A percentile compares a stretch with the other conserved stretches of the same genome.
Evolutionary conservation across 1,140 invertebrate species (phyloP).

Genomic region (Cyclina sinensis): DNA sequence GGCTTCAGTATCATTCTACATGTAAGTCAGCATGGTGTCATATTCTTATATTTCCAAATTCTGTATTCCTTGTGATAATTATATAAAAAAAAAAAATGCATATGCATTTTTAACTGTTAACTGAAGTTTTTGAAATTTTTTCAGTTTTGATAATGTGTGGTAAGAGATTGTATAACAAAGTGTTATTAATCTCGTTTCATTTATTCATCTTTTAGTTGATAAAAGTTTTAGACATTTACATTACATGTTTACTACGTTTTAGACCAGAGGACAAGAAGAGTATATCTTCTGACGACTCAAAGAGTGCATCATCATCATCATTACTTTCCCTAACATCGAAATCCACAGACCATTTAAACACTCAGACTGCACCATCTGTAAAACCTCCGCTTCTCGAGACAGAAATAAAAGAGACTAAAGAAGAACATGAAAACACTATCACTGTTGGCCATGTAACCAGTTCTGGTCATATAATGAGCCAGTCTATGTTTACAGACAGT

Average conservation of each 20-base stretch:
- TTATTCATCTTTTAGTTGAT: no score
- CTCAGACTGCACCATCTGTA: not conserved
- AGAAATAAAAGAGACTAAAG: slow-evolving; percentile 47
- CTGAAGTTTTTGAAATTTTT: no score
- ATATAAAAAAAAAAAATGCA: no score
- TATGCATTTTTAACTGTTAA: no score
- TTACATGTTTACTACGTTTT: slow-evolving; percentile 64
- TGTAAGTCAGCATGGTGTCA: no score
- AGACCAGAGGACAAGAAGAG: slow-evolving; percentile 75
- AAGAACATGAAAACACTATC: not conserved
- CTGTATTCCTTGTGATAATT: no score
- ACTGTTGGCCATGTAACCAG: slow-evolving; percentile 6
- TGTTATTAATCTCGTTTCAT: no score
- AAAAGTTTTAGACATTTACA: no score
- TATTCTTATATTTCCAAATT: no score
- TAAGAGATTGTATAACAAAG: no score
- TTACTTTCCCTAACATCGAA: slow-evolving; percentile 54
- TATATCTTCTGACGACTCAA: slow-evolving; percentile 68
- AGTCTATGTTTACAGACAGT: slow-evolving; percentile 41
- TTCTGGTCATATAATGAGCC: slow-evolving; percentile 59
- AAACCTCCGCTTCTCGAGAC: slow-evolving; percentile 47
- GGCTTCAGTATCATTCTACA: no score
- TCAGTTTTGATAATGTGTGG: no score
- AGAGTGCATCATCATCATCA: slow-evolving; percentile 59
- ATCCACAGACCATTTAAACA: slow-evolving; percentile 21